A percentile compares a stretch with the other conserved stretches of the same genome.
These are phyloP conservation scores for Pheosia tremula DNA, from an alignment of 2,888 invertebrate genomes.

Conservation along the genomic window DNA sequence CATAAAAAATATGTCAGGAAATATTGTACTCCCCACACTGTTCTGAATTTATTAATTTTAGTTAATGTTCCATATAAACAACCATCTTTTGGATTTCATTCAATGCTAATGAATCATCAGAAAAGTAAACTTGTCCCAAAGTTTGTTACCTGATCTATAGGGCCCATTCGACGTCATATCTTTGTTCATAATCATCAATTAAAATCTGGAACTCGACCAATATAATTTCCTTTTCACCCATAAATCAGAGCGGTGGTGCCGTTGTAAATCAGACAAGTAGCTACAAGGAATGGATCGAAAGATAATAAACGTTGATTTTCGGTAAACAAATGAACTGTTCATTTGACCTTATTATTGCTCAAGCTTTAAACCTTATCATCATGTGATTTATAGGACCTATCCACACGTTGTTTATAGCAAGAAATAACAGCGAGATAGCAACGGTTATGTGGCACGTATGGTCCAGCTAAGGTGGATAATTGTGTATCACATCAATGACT, in stretches of 20 bases:
- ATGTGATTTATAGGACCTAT: too few species aligned
- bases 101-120: not conserved
- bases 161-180: conserved; percentile 17
- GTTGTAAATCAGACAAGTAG: conserved; percentile 34
- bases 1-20: too few species aligned
- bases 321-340: not conserved
- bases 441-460: too few species aligned
- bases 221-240: conserved; percentile 38
- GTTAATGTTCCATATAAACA: too few species aligned
- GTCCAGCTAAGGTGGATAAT: too few species aligned
- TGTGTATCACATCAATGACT: too few species aligned
- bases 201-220: conserved; percentile 41
- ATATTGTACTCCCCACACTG: too few species aligned
- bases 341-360: too few species aligned
- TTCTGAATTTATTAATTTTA: too few species aligned
- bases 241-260: conserved; percentile 31
- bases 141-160: not conserved
- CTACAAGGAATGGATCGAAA: conserved; percentile 20
- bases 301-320: conserved; percentile 16
- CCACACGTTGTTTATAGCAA: too few species aligned
- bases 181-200: conserved; percentile 37
- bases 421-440: too few species aligned
- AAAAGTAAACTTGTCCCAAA: not conserved
- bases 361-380: too few species aligned
- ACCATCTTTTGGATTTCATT: not conserved